phyloP scores from a whole-genome alignment of 2,797 vertebrate species.

The Meriones psammophilus region DNA sequence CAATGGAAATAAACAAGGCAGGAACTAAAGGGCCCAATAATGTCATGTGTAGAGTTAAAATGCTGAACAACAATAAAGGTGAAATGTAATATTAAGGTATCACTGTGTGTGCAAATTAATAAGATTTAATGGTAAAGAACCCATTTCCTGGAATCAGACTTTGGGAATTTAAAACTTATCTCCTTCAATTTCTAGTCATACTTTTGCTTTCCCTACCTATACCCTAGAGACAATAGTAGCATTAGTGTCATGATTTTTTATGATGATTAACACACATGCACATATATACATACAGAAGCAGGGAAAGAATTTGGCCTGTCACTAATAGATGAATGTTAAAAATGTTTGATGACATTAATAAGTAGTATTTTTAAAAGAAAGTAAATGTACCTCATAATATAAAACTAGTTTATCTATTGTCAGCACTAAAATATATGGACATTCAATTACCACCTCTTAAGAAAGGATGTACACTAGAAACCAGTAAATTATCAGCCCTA shows the following conservation, averaged over 20 bases:
- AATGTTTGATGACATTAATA: not conserved
- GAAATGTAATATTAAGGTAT: not conserved
- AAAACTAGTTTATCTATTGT: conserved; percentile 4
- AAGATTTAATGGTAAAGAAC: not conserved
- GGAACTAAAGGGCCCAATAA: not conserved
- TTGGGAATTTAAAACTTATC: not conserved
- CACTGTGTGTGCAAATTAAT: not conserved
- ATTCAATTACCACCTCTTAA: conserved; percentile 1
- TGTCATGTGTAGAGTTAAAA: not conserved
- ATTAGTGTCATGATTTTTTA: not conserved
- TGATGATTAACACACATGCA: not conserved
- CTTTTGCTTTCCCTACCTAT: not conserved
- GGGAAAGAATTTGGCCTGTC: not conserved
- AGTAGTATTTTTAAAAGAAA: conserved; percentile 35
- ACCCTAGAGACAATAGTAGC: not conserved
- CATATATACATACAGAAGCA: not conserved
- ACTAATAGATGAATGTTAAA: not conserved
- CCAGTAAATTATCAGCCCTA: not conserved
- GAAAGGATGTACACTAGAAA: not conserved
- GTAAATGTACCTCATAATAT: not conserved
- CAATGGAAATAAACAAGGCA: not conserved
- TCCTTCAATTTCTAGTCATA: not conserved
- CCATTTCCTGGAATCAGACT: not conserved
- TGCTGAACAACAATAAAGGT: not conserved
- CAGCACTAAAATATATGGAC: not conserved